Evolutionary conservation across 2,888 invertebrate species (phyloP), one percentile per base, ranked within the genome.

Genomic region (Leptopilina syphax): DNA sequence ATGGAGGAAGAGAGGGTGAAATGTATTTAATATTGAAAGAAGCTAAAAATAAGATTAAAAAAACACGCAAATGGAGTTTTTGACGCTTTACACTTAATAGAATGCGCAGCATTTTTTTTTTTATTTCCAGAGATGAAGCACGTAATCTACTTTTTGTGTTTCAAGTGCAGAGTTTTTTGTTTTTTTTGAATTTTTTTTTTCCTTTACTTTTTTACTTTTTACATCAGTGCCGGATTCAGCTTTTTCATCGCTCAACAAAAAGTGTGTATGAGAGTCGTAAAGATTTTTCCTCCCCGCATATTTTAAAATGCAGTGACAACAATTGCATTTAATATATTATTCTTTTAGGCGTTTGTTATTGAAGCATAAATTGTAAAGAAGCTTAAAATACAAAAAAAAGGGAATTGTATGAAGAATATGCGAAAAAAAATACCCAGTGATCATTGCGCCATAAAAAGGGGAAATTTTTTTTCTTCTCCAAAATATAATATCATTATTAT

Each of bases 71-170:
- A 63, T 63, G 63, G 63, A 24, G 24, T 18, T 63, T 63, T 24
- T 63, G 63, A 63, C 63, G 63, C 63, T 63, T 63, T 63, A 70
- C 70, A 27, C 54, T 70, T 54, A 50, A 27, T 50, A 70, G 70
- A 50, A 70, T 50, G 50, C 63, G 24, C 63, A 27, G 70, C 50
- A 70, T 47, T 54, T 70, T 54, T 70, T 34, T 34, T 34, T 34
- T 70, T 70, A 70, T 70, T 70, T 70, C 70, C 50, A 50, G 70
- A 63, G 24, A 70, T 70, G 54, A 70, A 70, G 54, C 70, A 70
- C 70, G 27, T 70, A 70, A 70, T 54, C 70, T 54, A 70, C 54
- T 70, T 70, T 70, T 70, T 70, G 70, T 70, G 54, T 70, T 70
- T 7, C 54, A 70, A 54, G 70, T 34, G 27, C 50, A 27, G 50